phyloP scores from a whole-genome alignment of 2,113 vertebrate genomes.

The Leptobrachium leishanense region DNA sequence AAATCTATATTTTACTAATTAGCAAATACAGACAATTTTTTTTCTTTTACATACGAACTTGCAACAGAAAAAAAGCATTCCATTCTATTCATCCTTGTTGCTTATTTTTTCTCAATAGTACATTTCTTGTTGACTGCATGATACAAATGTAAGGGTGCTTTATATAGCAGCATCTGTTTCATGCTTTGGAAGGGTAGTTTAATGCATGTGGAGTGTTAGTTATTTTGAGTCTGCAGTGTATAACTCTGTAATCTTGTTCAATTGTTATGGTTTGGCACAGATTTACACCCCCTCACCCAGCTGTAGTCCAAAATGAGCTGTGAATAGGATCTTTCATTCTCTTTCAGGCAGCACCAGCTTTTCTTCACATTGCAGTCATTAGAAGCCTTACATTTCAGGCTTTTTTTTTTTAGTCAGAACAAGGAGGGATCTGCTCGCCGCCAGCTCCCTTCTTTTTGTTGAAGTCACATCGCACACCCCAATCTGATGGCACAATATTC shows the following conservation, averaged over 20 bases:
- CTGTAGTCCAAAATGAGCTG: conserved; percentile 11
- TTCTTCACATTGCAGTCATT: conserved; percentile 18
- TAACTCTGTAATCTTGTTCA: background rate
- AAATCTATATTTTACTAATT: too few species aligned
- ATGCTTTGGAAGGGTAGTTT: background rate
- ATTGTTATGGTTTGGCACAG: conserved; percentile 28
- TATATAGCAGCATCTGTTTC: too few species aligned
- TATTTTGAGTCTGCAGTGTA: conserved; percentile 13
- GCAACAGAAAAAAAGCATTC: too few species aligned
- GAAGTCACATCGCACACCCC: background rate
- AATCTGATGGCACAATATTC: background rate
- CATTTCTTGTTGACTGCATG: too few species aligned
- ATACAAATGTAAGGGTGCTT: too few species aligned
- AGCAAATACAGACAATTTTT: too few species aligned
- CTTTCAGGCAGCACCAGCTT: conserved; percentile 9
- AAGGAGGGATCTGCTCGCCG: conserved; percentile 8
- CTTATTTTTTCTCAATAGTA: too few species aligned
- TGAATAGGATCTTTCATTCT: conserved; percentile 37
- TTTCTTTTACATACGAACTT: too few species aligned
- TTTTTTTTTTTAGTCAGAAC: background rate
- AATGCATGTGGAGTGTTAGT: background rate
- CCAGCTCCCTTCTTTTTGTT: conserved; percentile 11
- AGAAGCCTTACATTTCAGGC: conserved; percentile 31
- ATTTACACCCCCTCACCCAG: conserved; percentile 20
- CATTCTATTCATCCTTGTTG: too few species aligned